Percentiles rank a stretch among this genome's conserved stretches.
Evolutionary conservation across 2,888 invertebrate species (phyloP).

Genomic region (Thalpophila matura): DNA sequence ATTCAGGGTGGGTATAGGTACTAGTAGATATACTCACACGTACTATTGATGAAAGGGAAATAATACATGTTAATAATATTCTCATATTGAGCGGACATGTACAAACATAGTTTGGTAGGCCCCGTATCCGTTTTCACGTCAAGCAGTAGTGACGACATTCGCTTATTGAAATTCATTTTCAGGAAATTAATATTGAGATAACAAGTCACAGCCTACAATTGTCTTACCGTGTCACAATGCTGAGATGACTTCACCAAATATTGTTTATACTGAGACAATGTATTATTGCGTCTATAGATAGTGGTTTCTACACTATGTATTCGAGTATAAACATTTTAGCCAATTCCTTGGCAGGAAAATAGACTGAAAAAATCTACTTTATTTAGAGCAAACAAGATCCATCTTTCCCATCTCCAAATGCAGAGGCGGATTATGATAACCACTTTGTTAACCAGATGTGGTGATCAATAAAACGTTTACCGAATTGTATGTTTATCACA

Average conservation of each 20-base stretch:
- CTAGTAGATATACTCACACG: no score
- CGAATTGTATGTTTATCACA: no score
- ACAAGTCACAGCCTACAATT: conserved; percentile 68
- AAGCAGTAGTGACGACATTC: conserved; percentile 68
- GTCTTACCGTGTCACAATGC: conserved; percentile 58
- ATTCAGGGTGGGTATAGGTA: no score
- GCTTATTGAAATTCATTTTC: conserved; percentile 73
- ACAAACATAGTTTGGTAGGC: conserved; percentile 56
- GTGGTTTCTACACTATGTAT: not conserved
- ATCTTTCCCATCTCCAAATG: no score
- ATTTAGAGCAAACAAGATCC: no score
- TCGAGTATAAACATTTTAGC: no score
- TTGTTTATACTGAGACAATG: conserved; percentile 18
- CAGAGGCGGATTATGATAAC: not conserved
- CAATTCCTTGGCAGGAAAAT: no score
- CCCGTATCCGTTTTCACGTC: conserved; percentile 64
- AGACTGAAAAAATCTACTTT: no score
- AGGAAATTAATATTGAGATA: conserved; percentile 83
- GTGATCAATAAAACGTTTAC: not conserved
- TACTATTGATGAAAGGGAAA: not conserved
- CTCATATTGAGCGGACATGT: conserved; percentile 4
- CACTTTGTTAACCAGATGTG: not conserved
- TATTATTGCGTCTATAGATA: not conserved
- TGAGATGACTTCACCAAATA: conserved; percentile 16
- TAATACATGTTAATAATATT: not conserved